A percentile compares a stretch with the other conserved stretches of the same genome.
Evolutionary conservation across 1,140 invertebrate genomes (phyloP).

Genomic region (Leptinotarsa lineolata): DNA sequence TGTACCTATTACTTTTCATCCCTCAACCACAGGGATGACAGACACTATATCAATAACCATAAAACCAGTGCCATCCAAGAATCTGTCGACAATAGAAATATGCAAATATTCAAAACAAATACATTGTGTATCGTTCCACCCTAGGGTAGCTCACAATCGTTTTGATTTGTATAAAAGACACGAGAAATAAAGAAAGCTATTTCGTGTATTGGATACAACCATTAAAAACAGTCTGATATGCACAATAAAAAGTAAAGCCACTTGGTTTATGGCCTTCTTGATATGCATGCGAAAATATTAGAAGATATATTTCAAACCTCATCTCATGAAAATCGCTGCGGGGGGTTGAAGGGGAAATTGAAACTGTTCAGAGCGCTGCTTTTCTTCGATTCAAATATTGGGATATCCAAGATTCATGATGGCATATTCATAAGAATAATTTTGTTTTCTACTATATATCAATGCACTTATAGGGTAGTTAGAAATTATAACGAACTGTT

Average conservation of each 20-base stretch:
- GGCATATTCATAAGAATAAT: not conserved
- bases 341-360: constrained; percentile 23
- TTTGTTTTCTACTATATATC: not conserved
- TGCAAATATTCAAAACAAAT: constrained; percentile 22
- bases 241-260: constrained; percentile 49
- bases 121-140: constrained; percentile 15
- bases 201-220: constrained; percentile 48
- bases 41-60: constrained; percentile 7
- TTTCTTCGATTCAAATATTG: not conserved
- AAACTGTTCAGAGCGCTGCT: constrained; percentile 19
- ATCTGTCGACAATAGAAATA: constrained; percentile 23
- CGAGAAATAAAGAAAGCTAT: constrained; percentile 32
- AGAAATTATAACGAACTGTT: no score
- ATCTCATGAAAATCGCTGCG: constrained; percentile 29
- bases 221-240: constrained; percentile 51
- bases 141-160: constrained; percentile 17
- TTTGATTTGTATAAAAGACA: constrained; percentile 31
- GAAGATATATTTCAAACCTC: constrained; percentile 47
- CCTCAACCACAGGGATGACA: no score
- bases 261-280: constrained; percentile 48
- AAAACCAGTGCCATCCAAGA: constrained; percentile 8
- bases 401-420: not conserved
- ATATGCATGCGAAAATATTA: constrained; percentile 50
- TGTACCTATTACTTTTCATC: no score
- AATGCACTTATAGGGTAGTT: not conserved